Evolutionary conservation across 1,140 invertebrate genomes (phyloP), one percentile per base, ranked within the genome.

Genomic region (Oedothorax gibbosus): DNA sequence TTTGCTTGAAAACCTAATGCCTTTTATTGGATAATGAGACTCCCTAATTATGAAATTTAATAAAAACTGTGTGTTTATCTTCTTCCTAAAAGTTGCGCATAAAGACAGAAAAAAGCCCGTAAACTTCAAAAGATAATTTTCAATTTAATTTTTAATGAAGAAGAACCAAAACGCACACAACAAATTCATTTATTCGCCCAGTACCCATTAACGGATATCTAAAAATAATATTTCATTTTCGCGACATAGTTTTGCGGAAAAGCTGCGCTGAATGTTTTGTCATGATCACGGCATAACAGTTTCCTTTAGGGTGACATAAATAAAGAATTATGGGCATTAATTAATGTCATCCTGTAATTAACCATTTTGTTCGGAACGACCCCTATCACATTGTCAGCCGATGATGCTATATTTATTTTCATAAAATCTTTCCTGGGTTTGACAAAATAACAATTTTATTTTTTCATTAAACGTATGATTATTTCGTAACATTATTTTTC

Each of bases 191-290:
- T 57, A 14, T 15, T 14, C n/a, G 35, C 56, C 18, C 15, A n/a
- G 18, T 8, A 5, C 72, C 4, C 18, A 11, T 11, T 7, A 60
- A 14, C 72, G 72, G 72, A 75, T 75, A 75, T 75, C 72, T 75
- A 75, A 51, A 75, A 75, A 75, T 75, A 75, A 75, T 75, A 75
- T 75, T 75, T 75, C 14, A 75, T 57, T 12, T 35, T 56, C 21
- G 54, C 8, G 50, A 71, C 72, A 75, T 60, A 53, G 18, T 71
- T 71, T 71, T 71, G 50, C 21, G 49, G 69, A 18, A 53, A 53
- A 11, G 69, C 49, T 53, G 51, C 8, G 15, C 51, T 71, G 20
- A 11, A 71, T 51, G 15, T 71, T 71, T 71, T 20, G 50, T 71
- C 18, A 71, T 71, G 57, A 6, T 21, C 54, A 75, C 51, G 51